phyloP scores from a whole-genome alignment of 2,888 invertebrate species.

The Dasypogon diadema region DNA sequence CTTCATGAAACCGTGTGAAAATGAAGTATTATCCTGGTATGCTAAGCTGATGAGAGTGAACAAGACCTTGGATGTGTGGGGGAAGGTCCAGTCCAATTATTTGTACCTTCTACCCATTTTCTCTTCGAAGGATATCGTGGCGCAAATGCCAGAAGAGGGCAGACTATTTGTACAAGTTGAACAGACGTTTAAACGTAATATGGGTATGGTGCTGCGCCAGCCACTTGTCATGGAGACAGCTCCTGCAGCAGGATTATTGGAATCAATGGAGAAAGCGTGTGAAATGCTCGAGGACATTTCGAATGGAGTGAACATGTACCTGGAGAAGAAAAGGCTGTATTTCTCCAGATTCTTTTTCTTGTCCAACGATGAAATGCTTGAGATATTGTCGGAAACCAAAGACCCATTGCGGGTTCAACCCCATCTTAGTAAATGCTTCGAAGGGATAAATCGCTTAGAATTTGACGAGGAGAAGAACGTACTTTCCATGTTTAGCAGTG shows the following conservation, averaged over 20 bases:
- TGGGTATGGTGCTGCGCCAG: slow-evolving; percentile 64
- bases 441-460: slow-evolving; percentile 73
- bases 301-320: slow-evolving; percentile 74
- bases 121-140: slow-evolving; percentile 74
- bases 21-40: slow-evolving; percentile 72
- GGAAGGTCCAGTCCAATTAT: slow-evolving; percentile 75
- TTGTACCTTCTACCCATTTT: slow-evolving; percentile 77
- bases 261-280: slow-evolving; percentile 74
- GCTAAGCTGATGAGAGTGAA: slow-evolving; percentile 71
- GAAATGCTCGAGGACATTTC: slow-evolving; percentile 73
- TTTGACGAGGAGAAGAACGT: slow-evolving; percentile 71
- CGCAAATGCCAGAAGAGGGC: slow-evolving; percentile 76
- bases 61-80: slow-evolving; percentile 75
- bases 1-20: slow-evolving; percentile 76
- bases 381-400: slow-evolving; percentile 79
- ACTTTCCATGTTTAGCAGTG: slow-evolving; percentile 73
- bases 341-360: slow-evolving; percentile 83
- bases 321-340: slow-evolving; percentile 75
- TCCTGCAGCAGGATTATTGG: slow-evolving; percentile 75
- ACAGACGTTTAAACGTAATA: slow-evolving; percentile 68
- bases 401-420: slow-evolving; percentile 74
- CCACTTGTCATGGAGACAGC: slow-evolving; percentile 69
- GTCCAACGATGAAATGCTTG: slow-evolving; percentile 80
- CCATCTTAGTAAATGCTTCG: slow-evolving; percentile 78
- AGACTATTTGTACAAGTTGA: slow-evolving; percentile 72